These are phyloP conservation scores for Microcebus tavaratra DNA, from an alignment of 2,113 vertebrate species.

Conservation along the genomic window DNA sequence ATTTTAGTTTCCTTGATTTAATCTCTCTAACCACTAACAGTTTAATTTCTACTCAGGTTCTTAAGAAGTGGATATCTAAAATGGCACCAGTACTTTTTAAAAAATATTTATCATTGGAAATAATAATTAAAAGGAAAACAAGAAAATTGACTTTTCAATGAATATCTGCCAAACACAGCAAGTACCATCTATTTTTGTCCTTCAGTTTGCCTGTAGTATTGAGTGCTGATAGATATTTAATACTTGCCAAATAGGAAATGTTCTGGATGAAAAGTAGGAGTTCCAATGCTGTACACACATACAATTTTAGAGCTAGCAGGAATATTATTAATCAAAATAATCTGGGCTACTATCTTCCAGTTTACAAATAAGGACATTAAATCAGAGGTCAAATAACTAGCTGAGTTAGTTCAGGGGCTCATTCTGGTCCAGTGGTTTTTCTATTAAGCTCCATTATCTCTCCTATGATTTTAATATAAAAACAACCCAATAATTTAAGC, in stretches of 20 bases:
- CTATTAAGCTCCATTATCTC: neutral
- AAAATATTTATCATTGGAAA: neutral
- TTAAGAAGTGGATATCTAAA: neutral
- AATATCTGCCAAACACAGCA: neutral
- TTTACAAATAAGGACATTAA: neutral
- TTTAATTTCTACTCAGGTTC: neutral
- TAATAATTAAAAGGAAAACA: neutral
- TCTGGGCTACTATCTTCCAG: neutral
- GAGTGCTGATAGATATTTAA: neutral
- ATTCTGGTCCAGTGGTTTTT: neutral
- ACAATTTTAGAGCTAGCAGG: neutral
- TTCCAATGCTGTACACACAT: neutral
- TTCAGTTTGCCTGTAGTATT: neutral
- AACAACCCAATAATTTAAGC: neutral
- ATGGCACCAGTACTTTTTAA: neutral
- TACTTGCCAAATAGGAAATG: neutral
- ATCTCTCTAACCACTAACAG: neutral
- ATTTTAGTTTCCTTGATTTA: neutral
- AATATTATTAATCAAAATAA: neutral
- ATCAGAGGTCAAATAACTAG: neutral
- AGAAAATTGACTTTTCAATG: neutral
- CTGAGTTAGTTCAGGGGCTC: neutral
- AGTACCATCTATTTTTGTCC: neutral
- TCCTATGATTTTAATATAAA: neutral
- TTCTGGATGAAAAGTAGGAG: neutral